phyloP scores from a whole-genome alignment of 2,888 invertebrate species.

The Diarsia brunnea region DNA sequence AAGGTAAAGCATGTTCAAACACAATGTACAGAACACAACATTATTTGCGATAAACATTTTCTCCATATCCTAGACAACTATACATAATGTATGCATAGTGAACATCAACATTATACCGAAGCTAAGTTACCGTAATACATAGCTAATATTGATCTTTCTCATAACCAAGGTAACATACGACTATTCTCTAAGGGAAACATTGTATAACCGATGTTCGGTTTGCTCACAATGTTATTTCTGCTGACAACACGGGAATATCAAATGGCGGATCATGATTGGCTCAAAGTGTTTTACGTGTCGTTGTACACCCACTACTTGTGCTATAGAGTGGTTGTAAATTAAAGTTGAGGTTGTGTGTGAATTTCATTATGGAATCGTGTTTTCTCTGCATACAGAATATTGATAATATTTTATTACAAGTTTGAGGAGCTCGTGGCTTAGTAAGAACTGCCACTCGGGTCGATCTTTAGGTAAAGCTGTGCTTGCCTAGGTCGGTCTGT shows the following conservation, averaged over 20 bases:
- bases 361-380: not conserved
- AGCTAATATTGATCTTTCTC: slow-evolving; percentile 53
- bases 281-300: slow-evolving; percentile 21
- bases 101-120: slow-evolving; percentile 26
- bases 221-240: slow-evolving; percentile 44
- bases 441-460: no score
- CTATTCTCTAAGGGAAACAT: slow-evolving; percentile 46
- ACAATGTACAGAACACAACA: not conserved
- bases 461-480: no score
- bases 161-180: slow-evolving; percentile 41
- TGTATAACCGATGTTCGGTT: slow-evolving; percentile 35
- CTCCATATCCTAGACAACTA: slow-evolving; percentile 9
- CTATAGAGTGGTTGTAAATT: slow-evolving; percentile 33
- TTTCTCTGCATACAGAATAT: not conserved
- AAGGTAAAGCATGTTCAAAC: not conserved
- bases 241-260: slow-evolving; percentile 41
- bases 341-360: not conserved
- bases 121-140: slow-evolving; percentile 47
- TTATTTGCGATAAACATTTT: slow-evolving; percentile 13
- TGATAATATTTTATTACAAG: not conserved
- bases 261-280: slow-evolving; percentile 35
- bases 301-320: slow-evolving; percentile 34
- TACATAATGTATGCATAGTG: slow-evolving; percentile 10
- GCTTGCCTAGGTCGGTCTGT: no score
- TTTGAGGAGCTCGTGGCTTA: no score